Conservation (phyloP, 2,888 invertebrate species). For the Candidula unifasciata region DNA sequence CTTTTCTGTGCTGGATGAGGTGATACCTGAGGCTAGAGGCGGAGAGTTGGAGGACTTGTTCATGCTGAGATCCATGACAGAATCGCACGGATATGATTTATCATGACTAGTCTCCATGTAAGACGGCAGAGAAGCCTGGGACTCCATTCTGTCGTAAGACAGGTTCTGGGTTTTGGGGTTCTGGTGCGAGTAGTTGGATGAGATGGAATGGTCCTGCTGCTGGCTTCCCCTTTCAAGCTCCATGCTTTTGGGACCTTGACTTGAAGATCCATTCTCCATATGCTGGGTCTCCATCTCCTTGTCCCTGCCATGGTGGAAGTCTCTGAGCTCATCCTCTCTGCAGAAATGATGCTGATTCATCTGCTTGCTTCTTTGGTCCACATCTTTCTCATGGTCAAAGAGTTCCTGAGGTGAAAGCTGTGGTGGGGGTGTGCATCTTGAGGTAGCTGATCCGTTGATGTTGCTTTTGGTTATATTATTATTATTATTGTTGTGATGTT, state of each 20-base stretch:
- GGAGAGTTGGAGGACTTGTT: slow-evolving; percentile 61
- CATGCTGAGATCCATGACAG: slow-evolving; percentile 71
- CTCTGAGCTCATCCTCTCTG: slow-evolving; percentile 11
- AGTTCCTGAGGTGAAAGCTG: slow-evolving; percentile 69
- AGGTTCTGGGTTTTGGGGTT: background rate
- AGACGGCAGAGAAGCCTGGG: slow-evolving; percentile 49
- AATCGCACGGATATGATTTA: slow-evolving; percentile 56
- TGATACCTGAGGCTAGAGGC: slow-evolving; percentile 27
- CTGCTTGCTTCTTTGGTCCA: slow-evolving; percentile 2
- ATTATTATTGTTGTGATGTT: slow-evolving; percentile 36
- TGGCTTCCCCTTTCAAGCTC: background rate
- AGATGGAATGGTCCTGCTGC: background rate
- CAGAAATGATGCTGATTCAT: background rate
- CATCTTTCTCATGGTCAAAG: slow-evolving; percentile 63
- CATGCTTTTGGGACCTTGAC: background rate
- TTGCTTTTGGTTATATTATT: slow-evolving; percentile 37
- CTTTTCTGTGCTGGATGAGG: slow-evolving; percentile 57
- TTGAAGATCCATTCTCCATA: background rate
- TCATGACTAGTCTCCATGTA: slow-evolving; percentile 4
- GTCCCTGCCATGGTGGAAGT: background rate
- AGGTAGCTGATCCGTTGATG: slow-evolving; percentile 61
- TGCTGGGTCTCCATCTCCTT: background rate
- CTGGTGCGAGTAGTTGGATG: slow-evolving; percentile 16
- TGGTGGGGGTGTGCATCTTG: slow-evolving; percentile 70
- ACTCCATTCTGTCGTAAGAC: slow-evolving; percentile 33